Percentiles rank a stretch among this genome's conserved stretches.
Conservation (phyloP, 92 coral and sea anemone genomes). For the Scolanthus callimorphus region DNA sequence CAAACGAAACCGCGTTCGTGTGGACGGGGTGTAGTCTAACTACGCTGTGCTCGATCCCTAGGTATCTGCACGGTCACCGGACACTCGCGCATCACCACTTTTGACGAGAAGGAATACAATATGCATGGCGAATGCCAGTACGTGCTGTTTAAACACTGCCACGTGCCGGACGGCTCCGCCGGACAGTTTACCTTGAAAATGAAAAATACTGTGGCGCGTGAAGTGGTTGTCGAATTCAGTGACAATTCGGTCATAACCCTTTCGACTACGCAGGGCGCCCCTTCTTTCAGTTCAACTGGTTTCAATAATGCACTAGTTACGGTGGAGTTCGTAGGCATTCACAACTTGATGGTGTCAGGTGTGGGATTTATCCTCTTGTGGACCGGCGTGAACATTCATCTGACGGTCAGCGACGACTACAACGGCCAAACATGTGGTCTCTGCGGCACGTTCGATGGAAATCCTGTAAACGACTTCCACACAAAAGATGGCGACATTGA, state of each 20-base stretch:
- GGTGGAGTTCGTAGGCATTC: slow-evolving; percentile 59
- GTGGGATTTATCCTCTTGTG: slow-evolving; percentile 74
- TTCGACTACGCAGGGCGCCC: slow-evolving; percentile 35
- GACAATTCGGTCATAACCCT: slow-evolving; percentile 51
- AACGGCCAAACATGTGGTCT: slow-evolving; percentile 88
- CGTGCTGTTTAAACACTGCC: slow-evolving; percentile 82
- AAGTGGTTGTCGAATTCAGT: slow-evolving; percentile 51
- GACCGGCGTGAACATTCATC: slow-evolving; percentile 68
- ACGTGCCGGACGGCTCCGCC: slow-evolving; percentile 37
- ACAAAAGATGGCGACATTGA: slow-evolving; percentile 81
- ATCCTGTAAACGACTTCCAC: slow-evolving; percentile 78
- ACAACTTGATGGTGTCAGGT: slow-evolving; percentile 59
- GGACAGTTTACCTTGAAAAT: slow-evolving; percentile 61
- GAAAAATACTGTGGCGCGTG: slow-evolving; percentile 52
- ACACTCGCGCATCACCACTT: slow-evolving; percentile 81
- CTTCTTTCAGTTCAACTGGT: slow-evolving; percentile 46
- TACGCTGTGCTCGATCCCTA: no score
- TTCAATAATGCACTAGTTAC: slow-evolving; percentile 20
- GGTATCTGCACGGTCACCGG: slow-evolving; percentile 74
- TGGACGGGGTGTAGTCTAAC: no score
- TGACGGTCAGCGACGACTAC: slow-evolving; percentile 65
- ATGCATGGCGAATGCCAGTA: slow-evolving; percentile 78
- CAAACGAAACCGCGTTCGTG: no score
- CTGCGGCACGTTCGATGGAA: slow-evolving; percentile 88
- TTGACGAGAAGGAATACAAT: slow-evolving; percentile 72